phyloP scores from a whole-genome alignment of 2,113 vertebrate genomes.

The Strix aluco region DNA sequence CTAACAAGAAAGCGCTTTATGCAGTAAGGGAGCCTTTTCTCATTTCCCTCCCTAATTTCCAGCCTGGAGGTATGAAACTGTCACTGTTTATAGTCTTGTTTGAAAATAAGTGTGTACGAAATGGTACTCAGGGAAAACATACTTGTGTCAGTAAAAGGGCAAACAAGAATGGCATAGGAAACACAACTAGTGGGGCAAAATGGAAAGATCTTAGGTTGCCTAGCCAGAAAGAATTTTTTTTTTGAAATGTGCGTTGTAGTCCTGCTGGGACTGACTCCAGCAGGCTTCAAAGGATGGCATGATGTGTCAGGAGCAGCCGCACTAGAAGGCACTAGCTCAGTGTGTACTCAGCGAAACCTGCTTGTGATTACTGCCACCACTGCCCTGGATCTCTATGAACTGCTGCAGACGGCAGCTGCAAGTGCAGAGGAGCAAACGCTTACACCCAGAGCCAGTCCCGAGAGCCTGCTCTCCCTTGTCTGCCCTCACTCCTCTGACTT shows the following conservation, averaged over 20 bases:
- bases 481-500: accelerated
- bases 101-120: neutral
- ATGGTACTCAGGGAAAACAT: neutral
- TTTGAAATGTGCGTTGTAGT: neutral
- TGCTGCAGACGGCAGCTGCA: neutral
- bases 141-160: neutral
- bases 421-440: neutral
- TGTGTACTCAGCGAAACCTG: neutral
- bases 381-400: neutral
- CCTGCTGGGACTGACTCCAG: neutral
- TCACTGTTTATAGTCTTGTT: neutral
- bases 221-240: neutral
- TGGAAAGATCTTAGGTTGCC: neutral
- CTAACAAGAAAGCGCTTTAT: neutral
- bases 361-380: neutral
- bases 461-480: neutral
- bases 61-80: neutral
- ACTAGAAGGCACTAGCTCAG: neutral
- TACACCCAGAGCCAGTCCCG: neutral
- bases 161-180: neutral
- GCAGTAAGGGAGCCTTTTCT: neutral
- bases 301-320: neutral
- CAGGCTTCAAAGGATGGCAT: neutral
- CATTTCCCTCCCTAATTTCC: neutral
- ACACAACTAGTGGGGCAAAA: neutral